A percentile compares a stretch with the other conserved stretches of the same genome.
Evolutionary conservation across 1,140 invertebrate species (phyloP).

Genomic region (Caenorhabditis inopinata): DNA sequence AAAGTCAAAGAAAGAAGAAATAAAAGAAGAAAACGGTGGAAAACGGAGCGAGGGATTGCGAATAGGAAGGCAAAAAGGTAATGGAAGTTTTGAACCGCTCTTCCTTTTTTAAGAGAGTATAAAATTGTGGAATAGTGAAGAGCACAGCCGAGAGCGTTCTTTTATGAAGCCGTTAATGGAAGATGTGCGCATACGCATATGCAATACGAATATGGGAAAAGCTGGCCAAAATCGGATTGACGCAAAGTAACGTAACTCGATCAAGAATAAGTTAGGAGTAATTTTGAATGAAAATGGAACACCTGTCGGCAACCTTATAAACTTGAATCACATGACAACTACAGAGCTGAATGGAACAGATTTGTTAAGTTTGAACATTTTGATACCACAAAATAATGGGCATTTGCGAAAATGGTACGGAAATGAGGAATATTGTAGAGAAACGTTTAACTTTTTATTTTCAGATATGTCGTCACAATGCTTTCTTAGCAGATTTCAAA

Average conservation of each 20-base stretch:
- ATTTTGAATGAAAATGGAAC: background rate
- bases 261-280: background rate
- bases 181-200: background rate
- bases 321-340: too few species aligned
- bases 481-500: too few species aligned
- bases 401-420: too few species aligned
- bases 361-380: too few species aligned
- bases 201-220: background rate
- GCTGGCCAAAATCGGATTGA: background rate
- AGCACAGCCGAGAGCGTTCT: background rate
- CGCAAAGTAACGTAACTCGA: conserved; percentile 23
- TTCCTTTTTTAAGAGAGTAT: background rate
- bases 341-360: too few species aligned
- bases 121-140: background rate
- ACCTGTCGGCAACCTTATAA: too few species aligned
- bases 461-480: too few species aligned
- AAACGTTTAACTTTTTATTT: too few species aligned
- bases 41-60: conserved; percentile 1
- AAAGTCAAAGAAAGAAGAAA: background rate
- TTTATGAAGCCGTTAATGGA: background rate
- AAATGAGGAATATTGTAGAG: too few species aligned
- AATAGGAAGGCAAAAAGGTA: conserved; percentile 17
- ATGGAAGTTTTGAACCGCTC: conserved; percentile 23
- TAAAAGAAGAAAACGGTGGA: background rate
- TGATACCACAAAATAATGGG: too few species aligned